These are phyloP conservation scores for Bedellia somnulentella DNA, from an alignment of 2,888 invertebrate genomes.

Conservation along the genomic window DNA sequence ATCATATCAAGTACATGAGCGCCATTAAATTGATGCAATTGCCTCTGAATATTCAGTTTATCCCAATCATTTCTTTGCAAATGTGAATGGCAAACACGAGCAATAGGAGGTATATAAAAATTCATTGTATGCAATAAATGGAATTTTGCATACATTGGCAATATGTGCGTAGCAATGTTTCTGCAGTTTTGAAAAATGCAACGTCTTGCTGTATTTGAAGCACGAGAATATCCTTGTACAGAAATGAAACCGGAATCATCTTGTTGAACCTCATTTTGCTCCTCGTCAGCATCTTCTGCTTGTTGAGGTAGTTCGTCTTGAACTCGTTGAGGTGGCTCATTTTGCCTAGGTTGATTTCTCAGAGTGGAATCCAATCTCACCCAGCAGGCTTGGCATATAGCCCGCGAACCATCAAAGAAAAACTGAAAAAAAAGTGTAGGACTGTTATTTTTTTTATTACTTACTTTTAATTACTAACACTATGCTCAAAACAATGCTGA, in stretches of 20 bases:
- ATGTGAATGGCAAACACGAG: slow-evolving; percentile 1
- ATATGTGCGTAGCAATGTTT: slow-evolving; percentile 1
- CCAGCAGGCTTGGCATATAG: slow-evolving; percentile 10
- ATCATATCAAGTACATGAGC: slow-evolving; percentile 5
- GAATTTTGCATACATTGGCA: slow-evolving; percentile 6
- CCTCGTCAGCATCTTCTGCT: slow-evolving; percentile 4
- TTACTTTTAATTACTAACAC: slow-evolving; percentile 1
- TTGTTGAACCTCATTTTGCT: neutral
- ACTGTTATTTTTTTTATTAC: slow-evolving; percentile 1
- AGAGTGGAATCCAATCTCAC: slow-evolving; percentile 8
- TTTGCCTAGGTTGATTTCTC: slow-evolving; percentile 7
- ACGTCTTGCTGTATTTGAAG: slow-evolving; percentile 8
- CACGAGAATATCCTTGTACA: slow-evolving; percentile 8
- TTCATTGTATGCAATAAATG: slow-evolving; percentile 2
- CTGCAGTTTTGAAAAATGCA: slow-evolving; percentile 10
- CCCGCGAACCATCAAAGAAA: slow-evolving; percentile 9
- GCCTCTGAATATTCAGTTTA: neutral
- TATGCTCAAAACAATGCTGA: no score
- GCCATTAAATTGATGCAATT: neutral
- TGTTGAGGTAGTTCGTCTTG: slow-evolving; percentile 5
- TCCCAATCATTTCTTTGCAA: slow-evolving; percentile 1
- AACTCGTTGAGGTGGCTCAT: slow-evolving; percentile 4
- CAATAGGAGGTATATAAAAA: slow-evolving; percentile 1
- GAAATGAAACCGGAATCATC: slow-evolving; percentile 1
- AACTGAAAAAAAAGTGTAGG: slow-evolving; percentile 8